These are phyloP conservation scores for Microchrysa polita DNA, from an alignment of 2,888 invertebrate genomes.

Conservation along the genomic window DNA sequence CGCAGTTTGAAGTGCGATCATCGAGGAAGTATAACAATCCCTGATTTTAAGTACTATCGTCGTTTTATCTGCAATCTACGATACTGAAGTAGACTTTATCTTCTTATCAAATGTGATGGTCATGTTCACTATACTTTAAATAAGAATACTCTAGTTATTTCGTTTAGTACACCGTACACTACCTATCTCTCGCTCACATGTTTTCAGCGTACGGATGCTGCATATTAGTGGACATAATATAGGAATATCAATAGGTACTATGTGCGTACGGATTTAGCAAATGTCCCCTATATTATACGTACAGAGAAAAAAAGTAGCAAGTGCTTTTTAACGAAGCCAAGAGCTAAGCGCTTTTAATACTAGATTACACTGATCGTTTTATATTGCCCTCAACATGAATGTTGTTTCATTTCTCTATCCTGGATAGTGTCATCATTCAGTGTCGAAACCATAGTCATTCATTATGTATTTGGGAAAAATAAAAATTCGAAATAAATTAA, in stretches of 20 bases:
- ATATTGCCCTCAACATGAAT: too few relatives aligned
- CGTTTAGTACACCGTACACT: neutral
- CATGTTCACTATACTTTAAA: constrained; percentile 20
- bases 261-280: neutral
- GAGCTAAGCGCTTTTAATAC: neutral
- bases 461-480: too few relatives aligned
- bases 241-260: neutral
- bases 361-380: too few relatives aligned
- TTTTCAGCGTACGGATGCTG: neutral
- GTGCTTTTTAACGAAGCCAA: neutral
- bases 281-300: neutral
- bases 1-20: constrained; percentile 10
- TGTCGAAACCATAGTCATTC: too few relatives aligned
- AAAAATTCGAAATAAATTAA: too few relatives aligned
- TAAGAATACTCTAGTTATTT: constrained; percentile 16
- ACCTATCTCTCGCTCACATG: neutral
- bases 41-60: constrained; percentile 16
- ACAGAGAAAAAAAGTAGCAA: neutral
- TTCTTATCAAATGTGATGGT: constrained; percentile 31
- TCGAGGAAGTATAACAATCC: constrained; percentile 16
- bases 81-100: constrained; percentile 11
- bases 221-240: neutral
- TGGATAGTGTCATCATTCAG: too few relatives aligned
- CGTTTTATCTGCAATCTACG: constrained; percentile 20
- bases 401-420: too few relatives aligned